Evolutionary conservation across 1,140 invertebrate genomes (phyloP).

Genomic region (Solen grandis): DNA sequence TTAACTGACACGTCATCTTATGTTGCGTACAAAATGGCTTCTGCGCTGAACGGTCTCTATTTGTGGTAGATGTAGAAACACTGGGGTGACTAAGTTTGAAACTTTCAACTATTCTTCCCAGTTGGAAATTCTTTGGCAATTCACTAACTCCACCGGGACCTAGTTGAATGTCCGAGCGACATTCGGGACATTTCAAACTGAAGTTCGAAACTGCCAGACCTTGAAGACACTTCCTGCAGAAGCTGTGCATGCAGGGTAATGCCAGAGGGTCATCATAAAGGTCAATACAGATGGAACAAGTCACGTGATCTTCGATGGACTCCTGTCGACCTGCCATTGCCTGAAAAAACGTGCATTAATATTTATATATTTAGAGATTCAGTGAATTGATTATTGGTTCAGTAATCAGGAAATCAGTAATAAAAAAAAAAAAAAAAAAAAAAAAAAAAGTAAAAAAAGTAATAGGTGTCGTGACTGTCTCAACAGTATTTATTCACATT

Average conservation of each 20-base stretch:
- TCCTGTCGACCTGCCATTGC: not conserved
- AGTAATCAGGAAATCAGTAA: no score
- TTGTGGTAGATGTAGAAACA: not conserved
- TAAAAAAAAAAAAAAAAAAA: no score
- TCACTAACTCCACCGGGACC: conserved; percentile 21
- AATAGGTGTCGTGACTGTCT: no score
- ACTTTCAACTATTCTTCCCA: conserved; percentile 41
- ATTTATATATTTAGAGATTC: no score
- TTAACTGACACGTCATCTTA: conserved; percentile 32
- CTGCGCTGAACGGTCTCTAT: not conserved
- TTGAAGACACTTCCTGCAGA: conserved; percentile 34
- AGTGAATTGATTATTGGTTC: no score
- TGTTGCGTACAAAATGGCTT: conserved; percentile 37
- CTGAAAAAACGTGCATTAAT: no score
- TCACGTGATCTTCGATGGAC: conserved; percentile 40
- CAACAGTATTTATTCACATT: no score
- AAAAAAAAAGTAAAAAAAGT: no score
- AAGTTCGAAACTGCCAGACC: conserved; percentile 12
- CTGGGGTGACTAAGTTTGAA: conserved; percentile 10
- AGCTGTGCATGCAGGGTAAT: conserved; percentile 47
- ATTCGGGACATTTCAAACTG: conserved; percentile 37
- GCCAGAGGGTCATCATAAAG: conserved; percentile 47
- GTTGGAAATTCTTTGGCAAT: conserved; percentile 41
- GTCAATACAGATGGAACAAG: conserved; percentile 48
- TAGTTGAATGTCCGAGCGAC: conserved; percentile 23